These are phyloP conservation scores for human (Homo sapiens) DNA, from an alignment of 2,113 vertebrate genomes.

Conservation along the genomic window GRCh38 chr15:73819501-73820000, in stretches of 20 bases:
- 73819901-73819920: neutral
- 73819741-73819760: neutral
- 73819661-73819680: neutral
- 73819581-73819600: too few relatives aligned
- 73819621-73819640: too few relatives aligned
- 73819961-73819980: neutral
- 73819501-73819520: neutral
- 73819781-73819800: neutral
- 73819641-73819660: too few relatives aligned
- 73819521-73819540: too few relatives aligned
- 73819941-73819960: neutral
- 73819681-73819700: neutral
- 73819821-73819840: neutral
- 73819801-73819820: neutral
- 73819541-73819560: too few relatives aligned
- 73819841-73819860: neutral
- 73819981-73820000: neutral
- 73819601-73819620: too few relatives aligned
- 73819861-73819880: neutral
- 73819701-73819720: neutral
- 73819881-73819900: neutral
- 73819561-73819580: too few relatives aligned
- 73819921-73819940: neutral
- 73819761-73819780: neutral
- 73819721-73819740: neutral